phyloP scores from a whole-genome alignment of 2,888 invertebrate species.

The Acanthosepion esculentum region DNA sequence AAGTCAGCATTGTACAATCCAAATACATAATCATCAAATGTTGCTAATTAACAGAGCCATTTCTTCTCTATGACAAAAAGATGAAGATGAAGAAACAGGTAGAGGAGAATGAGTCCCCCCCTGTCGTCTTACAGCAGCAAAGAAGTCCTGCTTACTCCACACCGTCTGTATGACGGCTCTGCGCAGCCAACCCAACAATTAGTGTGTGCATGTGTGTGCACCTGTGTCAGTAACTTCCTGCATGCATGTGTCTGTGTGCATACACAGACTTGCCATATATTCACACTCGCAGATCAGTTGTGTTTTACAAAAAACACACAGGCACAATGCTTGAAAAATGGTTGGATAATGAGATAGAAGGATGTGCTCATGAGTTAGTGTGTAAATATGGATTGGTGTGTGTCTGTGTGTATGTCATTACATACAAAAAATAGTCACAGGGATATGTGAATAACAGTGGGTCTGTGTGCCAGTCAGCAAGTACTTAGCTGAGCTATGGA shows the following conservation, averaged over 20 bases:
- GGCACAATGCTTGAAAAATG: neutral
- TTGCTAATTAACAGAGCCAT: neutral
- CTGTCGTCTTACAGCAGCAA: neutral
- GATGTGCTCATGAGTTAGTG: neutral
- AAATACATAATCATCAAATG: slow-evolving; percentile 10
- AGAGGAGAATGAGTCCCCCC: neutral
- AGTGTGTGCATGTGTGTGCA: neutral
- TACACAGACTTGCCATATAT: neutral
- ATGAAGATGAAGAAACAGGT: neutral
- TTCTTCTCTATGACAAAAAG: neutral
- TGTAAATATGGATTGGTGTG: neutral
- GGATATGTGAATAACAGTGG: neutral
- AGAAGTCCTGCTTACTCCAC: slow-evolving; percentile 17
- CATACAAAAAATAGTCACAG: neutral
- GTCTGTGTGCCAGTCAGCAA: neutral
- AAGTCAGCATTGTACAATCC: slow-evolving; percentile 33
- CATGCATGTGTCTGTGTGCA: neutral
- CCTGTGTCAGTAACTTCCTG: neutral
- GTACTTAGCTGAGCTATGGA: neutral
- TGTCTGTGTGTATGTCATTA: neutral
- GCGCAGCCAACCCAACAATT: neutral
- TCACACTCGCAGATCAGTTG: neutral
- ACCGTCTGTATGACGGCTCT: neutral
- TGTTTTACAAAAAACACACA: neutral
- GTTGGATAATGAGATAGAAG: neutral